Percentiles rank a stretch among this genome's conserved stretches.
Evolutionary conservation across 2,113 vertebrate species (phyloP).

Genomic region (Rhodinocichla rosea): DNA sequence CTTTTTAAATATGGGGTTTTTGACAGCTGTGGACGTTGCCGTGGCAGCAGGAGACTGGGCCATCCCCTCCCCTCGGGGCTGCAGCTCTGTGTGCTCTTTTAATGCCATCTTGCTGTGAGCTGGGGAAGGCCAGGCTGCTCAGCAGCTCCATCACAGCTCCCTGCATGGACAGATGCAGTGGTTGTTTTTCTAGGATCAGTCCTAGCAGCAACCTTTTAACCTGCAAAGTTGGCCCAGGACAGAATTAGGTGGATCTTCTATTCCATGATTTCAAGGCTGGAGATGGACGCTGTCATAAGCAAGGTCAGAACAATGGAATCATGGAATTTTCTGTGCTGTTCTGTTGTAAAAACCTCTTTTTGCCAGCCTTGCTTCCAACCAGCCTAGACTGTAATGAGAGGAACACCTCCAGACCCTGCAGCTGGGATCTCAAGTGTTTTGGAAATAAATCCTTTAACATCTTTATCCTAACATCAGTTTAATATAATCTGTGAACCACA

Average conservation of each 20-base stretch:
- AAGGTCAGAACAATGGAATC: neutral
- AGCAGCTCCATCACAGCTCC: neutral
- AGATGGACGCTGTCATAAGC: neutral
- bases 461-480: neutral
- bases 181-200: neutral
- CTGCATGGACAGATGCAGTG: neutral
- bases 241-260: neutral
- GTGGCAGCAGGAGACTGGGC: neutral
- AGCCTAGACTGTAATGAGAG: neutral
- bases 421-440: neutral
- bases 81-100: neutral
- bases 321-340: neutral
- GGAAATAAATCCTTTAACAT: neutral
- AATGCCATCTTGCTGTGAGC: slow-evolving; percentile 37
- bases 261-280: neutral
- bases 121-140: slow-evolving; percentile 17
- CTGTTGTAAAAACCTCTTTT: neutral
- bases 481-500: neutral
- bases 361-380: neutral
- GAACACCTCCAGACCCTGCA: neutral
- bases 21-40: neutral
- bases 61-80: neutral
- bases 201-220: neutral
- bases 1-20: neutral
- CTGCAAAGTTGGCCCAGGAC: neutral